phyloP scores from a whole-genome alignment of 2,797 vertebrate species.

The Gastrophryne carolinensis region DNA sequence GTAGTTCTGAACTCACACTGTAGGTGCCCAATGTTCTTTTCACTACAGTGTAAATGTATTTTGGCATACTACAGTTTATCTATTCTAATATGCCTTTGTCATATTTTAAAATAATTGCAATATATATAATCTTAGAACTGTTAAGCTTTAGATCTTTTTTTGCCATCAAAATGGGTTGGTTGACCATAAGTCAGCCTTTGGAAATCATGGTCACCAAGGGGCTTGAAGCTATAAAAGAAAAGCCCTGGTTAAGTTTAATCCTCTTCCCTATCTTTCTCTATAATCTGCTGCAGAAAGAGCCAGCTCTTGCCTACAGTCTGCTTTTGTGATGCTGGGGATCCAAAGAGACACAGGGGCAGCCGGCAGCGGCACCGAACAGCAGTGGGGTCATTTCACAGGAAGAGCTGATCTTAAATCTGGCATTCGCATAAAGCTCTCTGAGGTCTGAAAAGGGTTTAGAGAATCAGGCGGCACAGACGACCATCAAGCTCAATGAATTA shows the following conservation, averaged over 20 bases:
- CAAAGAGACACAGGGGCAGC: neutral
- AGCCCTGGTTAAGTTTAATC: no score
- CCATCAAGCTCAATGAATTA: slow-evolving; percentile 50
- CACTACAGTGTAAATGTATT: no score
- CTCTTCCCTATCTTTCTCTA: neutral
- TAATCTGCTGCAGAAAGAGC: neutral
- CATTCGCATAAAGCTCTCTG: slow-evolving; percentile 24
- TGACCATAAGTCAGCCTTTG: neutral
- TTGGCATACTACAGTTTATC: no score
- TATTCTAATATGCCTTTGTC: no score
- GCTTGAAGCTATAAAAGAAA: neutral
- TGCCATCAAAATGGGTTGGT: neutral
- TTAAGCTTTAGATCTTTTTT: neutral
- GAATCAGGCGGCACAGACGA: slow-evolving; percentile 44
- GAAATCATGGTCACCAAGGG: neutral
- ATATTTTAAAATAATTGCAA: no score
- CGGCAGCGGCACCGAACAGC: slow-evolving; percentile 9
- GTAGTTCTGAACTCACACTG: no score
- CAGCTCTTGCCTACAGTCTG: neutral
- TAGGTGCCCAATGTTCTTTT: no score
- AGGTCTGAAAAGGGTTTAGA: slow-evolving; percentile 42
- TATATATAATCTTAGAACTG: neutral
- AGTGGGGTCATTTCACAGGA: slow-evolving; percentile 21
- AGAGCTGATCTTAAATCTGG: slow-evolving; percentile 3
- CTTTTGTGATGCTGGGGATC: slow-evolving; percentile 16